Evolutionary conservation across 2,113 vertebrate species (phyloP), one percentile per base, ranked within the genome.

Genomic region (Datnioides undecimradiatus): DNA sequence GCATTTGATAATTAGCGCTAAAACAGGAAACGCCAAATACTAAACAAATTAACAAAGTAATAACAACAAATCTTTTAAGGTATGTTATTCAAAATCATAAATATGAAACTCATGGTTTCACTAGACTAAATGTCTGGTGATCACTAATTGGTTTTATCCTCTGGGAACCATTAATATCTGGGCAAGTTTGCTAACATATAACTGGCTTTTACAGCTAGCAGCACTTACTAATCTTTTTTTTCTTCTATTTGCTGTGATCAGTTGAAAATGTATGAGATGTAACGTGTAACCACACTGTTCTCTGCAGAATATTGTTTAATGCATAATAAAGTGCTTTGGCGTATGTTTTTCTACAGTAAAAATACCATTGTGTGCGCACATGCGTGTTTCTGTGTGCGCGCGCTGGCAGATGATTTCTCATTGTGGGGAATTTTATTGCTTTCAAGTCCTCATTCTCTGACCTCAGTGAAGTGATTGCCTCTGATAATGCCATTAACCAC

Each of bases 401-500:
- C 25, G 54, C 25, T 57, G 40, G 54, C 1, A 49, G 82, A 78
- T 85, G 63, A 80, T 87, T 84, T 80, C 75, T 83, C 79, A 81
- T 84, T 63, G 41, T 77, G 68, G 57, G 51, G 59, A 73, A 58
- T 75, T 73, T 83, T 80, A 87, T 85, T 85, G 77, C 78, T 90
- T 87, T 91, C 60, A 85, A 83, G 74, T 81, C 57, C 54, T 73
- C 59, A 75, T 88, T 81, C 73, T 49, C 45, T 89, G 90, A 90
- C 88, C 86, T 83, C 80, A 78, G 77, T 74, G 81, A 88, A 88
- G 73, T 88, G 90, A 88, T 77, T 84, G 75, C 71, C 72, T 66
- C 79, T 84, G 88, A 89, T 91, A 89, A 90, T 84, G 82, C 81
- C 83, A 87, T 91, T 90, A 90, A 80, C 80, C 75, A 86, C 69